Evolutionary conservation across 2,888 invertebrate species (phyloP).

Genomic region (Allolobophora icterica): DNA sequence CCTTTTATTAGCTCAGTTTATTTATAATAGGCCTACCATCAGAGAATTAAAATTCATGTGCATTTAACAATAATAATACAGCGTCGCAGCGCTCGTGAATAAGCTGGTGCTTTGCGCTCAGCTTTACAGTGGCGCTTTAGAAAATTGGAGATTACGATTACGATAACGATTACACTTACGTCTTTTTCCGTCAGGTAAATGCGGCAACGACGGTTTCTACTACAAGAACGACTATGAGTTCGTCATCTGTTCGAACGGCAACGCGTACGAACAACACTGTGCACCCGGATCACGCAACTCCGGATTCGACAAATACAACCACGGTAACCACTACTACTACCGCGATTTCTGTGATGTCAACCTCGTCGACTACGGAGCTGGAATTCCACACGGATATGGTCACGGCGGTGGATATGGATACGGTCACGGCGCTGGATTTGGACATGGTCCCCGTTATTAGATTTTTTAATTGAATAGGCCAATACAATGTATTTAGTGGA

Average conservation of each 20-base stretch:
- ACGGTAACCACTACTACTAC: conserved; percentile 39
- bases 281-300: conserved; percentile 41
- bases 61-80: too few species aligned
- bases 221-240: conserved; percentile 35
- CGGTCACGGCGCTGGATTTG: conserved; percentile 29
- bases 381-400: conserved; percentile 31
- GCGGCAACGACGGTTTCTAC: conserved; percentile 42
- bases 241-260: conserved; percentile 41
- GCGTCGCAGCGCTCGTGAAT: too few species aligned
- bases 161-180: too few species aligned
- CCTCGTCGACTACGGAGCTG: conserved; percentile 42
- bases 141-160: too few species aligned
- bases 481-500: too few species aligned
- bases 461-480: too few species aligned
- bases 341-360: conserved; percentile 45
- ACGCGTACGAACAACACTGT: conserved; percentile 41
- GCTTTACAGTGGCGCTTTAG: too few species aligned
- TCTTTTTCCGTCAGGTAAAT: conserved; percentile 29
- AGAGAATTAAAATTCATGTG: too few species aligned
- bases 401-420: conserved; percentile 22
- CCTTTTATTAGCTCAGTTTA: too few species aligned
- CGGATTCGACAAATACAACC: conserved; percentile 38
- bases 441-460: not conserved
- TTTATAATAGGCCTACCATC: too few species aligned
- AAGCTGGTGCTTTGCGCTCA: too few species aligned